A percentile compares a stretch with the other conserved stretches of the same genome.
Conservation (phyloP, 2,113 vertebrate genomes). For the Peromyscus californicus region DNA sequence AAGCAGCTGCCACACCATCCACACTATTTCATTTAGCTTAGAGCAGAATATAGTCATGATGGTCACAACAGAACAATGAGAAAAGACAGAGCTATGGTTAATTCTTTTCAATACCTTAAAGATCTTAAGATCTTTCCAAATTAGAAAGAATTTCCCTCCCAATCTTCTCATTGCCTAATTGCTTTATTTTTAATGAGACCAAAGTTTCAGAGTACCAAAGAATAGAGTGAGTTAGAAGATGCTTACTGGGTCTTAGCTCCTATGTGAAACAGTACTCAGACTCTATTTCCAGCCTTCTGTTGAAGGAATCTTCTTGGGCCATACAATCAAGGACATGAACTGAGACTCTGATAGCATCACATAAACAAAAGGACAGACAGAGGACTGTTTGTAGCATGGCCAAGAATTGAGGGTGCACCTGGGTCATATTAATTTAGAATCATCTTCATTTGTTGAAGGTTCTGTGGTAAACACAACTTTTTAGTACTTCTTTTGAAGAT, state of each 20-base stretch:
- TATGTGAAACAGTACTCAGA: not conserved
- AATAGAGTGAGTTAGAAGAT: not conserved
- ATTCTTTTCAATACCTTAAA: not conserved
- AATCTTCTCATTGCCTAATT: not conserved
- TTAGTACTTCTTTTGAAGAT: slow-evolving; percentile 25
- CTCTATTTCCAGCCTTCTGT: not conserved
- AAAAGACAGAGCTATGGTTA: not conserved
- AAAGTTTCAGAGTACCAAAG: slow-evolving; percentile 6
- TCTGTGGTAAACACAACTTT: slow-evolving; percentile 17
- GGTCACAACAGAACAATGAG: not conserved
- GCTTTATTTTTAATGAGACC: not conserved
- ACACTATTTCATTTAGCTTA: slow-evolving; percentile 4
- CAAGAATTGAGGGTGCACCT: not conserved
- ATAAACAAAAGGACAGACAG: not conserved
- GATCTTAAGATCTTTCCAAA: slow-evolving; percentile 23
- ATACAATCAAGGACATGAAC: not conserved
- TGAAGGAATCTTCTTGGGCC: not conserved
- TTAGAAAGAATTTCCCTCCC: slow-evolving; percentile 27
- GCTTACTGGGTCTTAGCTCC: not conserved
- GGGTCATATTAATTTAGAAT: not conserved
- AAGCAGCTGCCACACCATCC: not conserved
- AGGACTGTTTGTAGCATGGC: not conserved
- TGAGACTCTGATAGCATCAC: not conserved
- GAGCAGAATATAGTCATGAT: slow-evolving; percentile 6
- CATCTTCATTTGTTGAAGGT: slow-evolving; percentile 39